Conservation (phyloP, 2,888 invertebrate genomes). For the Pterostichus niger region DNA sequence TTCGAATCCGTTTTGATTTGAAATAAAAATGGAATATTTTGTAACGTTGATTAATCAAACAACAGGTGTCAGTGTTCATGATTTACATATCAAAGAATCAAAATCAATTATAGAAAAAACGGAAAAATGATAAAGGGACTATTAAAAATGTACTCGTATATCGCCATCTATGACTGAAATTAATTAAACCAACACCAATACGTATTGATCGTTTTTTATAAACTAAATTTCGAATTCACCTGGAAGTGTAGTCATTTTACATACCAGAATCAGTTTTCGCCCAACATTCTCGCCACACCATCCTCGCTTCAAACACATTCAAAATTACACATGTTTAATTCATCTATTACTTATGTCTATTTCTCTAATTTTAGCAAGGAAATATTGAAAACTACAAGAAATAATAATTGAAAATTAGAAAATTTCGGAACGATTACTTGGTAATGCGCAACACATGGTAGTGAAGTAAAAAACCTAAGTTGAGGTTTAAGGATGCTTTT, state of each 20-base stretch:
- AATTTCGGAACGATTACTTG: slow-evolving; percentile 7
- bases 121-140: slow-evolving; percentile 18
- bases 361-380: no score
- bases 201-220: no score
- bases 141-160: slow-evolving; percentile 7
- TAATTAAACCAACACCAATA: slow-evolving; percentile 21
- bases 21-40: slow-evolving; percentile 42
- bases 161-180: slow-evolving; percentile 12
- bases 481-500: slow-evolving; percentile 39
- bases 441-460: background rate
- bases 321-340: no score
- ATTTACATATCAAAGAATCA: slow-evolving; percentile 47
- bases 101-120: slow-evolving; percentile 38
- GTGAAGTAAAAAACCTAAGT: slow-evolving; percentile 21
- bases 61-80: slow-evolving; percentile 43
- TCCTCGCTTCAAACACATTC: no score
- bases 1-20: slow-evolving; percentile 17
- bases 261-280: no score
- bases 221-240: no score
- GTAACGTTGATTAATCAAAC: slow-evolving; percentile 50
- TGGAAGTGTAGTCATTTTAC: no score
- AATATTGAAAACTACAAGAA: no score
- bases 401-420: background rate
- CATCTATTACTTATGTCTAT: no score
- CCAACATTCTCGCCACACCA: no score